Evolutionary conservation across 1,140 invertebrate genomes (phyloP).

Genomic region (Oryctes rhinoceros): DNA sequence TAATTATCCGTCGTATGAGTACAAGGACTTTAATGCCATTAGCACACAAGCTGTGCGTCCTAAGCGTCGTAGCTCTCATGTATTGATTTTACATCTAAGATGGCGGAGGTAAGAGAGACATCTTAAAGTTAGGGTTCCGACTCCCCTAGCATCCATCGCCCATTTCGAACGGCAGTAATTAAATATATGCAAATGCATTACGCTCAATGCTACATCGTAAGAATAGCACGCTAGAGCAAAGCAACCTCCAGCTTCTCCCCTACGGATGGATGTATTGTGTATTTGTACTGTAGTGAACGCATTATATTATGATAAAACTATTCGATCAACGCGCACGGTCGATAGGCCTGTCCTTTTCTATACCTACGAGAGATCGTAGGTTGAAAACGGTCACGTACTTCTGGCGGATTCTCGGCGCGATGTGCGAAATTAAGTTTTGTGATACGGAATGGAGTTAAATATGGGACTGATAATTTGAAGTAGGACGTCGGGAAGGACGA

Average conservation of each 20-base stretch:
- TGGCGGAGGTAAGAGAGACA: constrained; percentile 49
- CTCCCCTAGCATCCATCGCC: constrained; percentile 46
- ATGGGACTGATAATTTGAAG: constrained; percentile 36
- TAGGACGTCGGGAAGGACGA: constrained; percentile 5
- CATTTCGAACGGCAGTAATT: constrained; percentile 47
- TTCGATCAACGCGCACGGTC: background rate
- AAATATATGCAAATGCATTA: constrained; percentile 56
- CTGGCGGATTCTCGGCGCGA: background rate
- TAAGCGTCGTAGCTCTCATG: constrained; percentile 20
- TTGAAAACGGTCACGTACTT: constrained; percentile 1
- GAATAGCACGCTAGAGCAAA: background rate
- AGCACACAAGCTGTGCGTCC: background rate
- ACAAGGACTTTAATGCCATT: background rate
- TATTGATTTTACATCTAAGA: constrained; percentile 46
- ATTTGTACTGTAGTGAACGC: background rate
- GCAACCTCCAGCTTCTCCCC: background rate
- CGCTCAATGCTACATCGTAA: constrained; percentile 47
- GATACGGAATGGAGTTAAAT: constrained; percentile 36
- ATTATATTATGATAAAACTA: constrained; percentile 6
- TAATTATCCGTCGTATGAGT: too few species aligned
- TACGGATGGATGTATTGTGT: background rate
- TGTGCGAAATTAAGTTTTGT: constrained; percentile 32
- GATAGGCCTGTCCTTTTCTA: background rate
- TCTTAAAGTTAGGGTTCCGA: constrained; percentile 45
- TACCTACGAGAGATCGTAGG: too few species aligned